phyloP scores from a whole-genome alignment of 2,888 invertebrate species.

The Drosophila paranaensis region DNA sequence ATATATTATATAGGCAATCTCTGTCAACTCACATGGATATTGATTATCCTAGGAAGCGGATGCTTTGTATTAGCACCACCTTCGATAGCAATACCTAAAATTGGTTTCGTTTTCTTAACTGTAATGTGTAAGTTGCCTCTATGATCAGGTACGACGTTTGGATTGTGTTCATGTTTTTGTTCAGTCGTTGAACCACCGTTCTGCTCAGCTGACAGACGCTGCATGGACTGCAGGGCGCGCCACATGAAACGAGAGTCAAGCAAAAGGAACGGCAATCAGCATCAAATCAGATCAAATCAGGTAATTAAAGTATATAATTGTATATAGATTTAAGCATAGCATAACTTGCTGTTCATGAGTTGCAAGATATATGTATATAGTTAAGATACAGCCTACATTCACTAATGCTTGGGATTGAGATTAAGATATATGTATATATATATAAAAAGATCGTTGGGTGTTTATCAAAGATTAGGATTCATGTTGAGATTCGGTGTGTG shows the following conservation, averaged over 20 bases:
- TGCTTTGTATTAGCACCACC: constrained; percentile 98
- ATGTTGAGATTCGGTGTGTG: constrained; percentile 18
- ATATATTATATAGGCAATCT: not conserved
- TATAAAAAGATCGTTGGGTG: constrained; percentile 35
- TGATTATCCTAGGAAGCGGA: constrained; percentile 96
- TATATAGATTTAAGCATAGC: constrained; percentile 4
- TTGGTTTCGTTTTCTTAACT: constrained; percentile 96
- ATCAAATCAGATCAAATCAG: not conserved
- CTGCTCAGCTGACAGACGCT: constrained; percentile 88
- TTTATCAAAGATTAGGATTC: constrained; percentile 25
- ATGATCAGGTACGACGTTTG: constrained; percentile 92
- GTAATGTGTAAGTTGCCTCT: constrained; percentile 95
- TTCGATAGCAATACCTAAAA: constrained; percentile 98
- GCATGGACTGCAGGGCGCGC: constrained; percentile 87
- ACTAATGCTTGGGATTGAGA: constrained; percentile 31
- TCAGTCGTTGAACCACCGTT: constrained; percentile 86
- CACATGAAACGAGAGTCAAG: constrained; percentile 54
- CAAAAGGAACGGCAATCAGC: constrained; percentile 17
- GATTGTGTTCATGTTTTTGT: constrained; percentile 86
- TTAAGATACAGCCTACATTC: constrained; percentile 39
- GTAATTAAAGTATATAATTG: not conserved
- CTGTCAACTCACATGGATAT: constrained; percentile 93
- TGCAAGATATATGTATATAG: constrained; percentile 5
- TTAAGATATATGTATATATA: constrained; percentile 13
- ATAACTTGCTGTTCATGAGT: constrained; percentile 8